Conservation (phyloP, 1,140 invertebrate genomes). For the Drosophila seguyi region DNA sequence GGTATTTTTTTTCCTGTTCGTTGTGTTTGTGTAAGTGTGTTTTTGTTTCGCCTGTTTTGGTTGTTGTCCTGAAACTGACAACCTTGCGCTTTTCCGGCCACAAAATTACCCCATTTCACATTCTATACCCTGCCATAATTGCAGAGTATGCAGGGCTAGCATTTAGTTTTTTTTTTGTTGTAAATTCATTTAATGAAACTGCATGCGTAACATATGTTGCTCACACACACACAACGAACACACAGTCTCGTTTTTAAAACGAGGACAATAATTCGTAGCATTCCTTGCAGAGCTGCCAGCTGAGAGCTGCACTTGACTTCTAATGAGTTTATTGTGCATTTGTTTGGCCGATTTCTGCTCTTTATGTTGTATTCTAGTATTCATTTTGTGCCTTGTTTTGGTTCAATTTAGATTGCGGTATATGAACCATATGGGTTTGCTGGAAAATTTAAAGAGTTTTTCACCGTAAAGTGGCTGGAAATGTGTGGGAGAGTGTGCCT, state of each 20-base stretch:
- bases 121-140: constrained; percentile 40
- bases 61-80: constrained; percentile 54
- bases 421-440: neutral
- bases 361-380: constrained; percentile 25
- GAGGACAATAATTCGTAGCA: constrained; percentile 35
- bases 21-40: constrained; percentile 1
- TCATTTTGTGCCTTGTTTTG: constrained; percentile 10
- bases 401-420: neutral
- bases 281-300: constrained; percentile 14
- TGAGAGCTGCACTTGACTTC: constrained; percentile 58
- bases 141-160: constrained; percentile 27
- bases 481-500: neutral
- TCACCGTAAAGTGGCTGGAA: neutral
- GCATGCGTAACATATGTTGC: constrained; percentile 71
- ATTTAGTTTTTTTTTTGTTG: constrained; percentile 25
- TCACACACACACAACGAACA: neutral
- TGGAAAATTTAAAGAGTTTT: neutral
- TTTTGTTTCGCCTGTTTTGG: constrained; percentile 25
- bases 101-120: constrained; percentile 45
- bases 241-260: neutral
- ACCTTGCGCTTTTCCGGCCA: constrained; percentile 59
- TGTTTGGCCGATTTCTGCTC: constrained; percentile 23
- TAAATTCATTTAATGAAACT: constrained; percentile 76
- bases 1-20: constrained; percentile 8
- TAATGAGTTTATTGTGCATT: constrained; percentile 62